Conservation (phyloP, 2,797 vertebrate genomes). For the Enteromius mattozi region DNA sequence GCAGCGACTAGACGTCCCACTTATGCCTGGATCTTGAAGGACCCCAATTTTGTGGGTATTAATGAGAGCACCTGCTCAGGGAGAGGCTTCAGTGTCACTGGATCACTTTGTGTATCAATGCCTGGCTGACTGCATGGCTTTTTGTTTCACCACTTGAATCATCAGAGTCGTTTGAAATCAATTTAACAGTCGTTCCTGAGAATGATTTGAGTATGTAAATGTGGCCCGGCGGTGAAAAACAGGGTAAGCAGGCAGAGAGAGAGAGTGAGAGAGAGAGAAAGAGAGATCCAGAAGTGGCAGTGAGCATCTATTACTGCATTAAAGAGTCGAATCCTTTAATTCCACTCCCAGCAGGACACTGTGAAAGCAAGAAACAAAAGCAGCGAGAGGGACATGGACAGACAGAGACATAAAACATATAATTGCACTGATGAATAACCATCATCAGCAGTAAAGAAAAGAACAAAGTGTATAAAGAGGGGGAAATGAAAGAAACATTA, state of each 20-base stretch:
- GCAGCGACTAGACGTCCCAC: conserved; percentile 68
- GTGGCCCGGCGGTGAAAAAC: conserved; percentile 25
- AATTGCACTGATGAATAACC: conserved; percentile 61
- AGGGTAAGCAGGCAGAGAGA: conserved; percentile 25
- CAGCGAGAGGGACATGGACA: conserved; percentile 47
- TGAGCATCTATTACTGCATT: conserved; percentile 66
- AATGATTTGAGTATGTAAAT: conserved; percentile 82
- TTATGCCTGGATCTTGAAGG: conserved; percentile 73
- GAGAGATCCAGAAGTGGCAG: conserved; percentile 47
- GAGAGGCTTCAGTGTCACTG: conserved; percentile 65
- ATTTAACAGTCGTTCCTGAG: conserved; percentile 74
- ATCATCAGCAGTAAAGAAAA: conserved; percentile 60
- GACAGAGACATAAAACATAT: conserved; percentile 68
- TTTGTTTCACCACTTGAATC: conserved; percentile 80
- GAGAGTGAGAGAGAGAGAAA: conserved; percentile 40
- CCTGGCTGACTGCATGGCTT: conserved; percentile 61
- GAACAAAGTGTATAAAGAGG: conserved; percentile 44
- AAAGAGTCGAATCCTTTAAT: conserved; percentile 70
- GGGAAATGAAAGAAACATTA: neutral
- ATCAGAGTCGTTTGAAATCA: conserved; percentile 80
- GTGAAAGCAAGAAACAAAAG: conserved; percentile 55
- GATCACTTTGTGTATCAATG: conserved; percentile 68
- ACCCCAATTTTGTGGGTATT: conserved; percentile 78
- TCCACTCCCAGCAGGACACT: conserved; percentile 67
- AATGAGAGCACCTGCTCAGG: conserved; percentile 80